phyloP scores from a whole-genome alignment of 2,113 vertebrate species.

The Enhydra lutris region DNA sequence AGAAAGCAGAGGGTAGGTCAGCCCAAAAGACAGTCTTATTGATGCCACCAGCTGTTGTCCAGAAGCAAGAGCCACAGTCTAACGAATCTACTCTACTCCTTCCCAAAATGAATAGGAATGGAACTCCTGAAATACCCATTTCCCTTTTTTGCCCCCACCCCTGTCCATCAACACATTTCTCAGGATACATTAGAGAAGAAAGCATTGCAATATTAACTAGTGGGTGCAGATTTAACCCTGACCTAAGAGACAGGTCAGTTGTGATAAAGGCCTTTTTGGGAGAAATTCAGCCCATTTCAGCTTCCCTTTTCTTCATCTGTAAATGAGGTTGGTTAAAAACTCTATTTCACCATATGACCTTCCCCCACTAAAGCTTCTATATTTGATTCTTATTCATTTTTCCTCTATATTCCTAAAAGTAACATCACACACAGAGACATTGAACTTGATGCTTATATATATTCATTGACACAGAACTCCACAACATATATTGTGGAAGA shows the following conservation, averaged over 20 bases:
- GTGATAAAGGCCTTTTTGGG: background rate
- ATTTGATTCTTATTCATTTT: background rate
- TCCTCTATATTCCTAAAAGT: slow-evolving; percentile 23
- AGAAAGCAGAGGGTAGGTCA: background rate
- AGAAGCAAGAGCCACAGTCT: background rate
- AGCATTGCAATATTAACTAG: background rate
- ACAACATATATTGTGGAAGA: slow-evolving; percentile 38
- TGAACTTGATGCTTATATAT: slow-evolving; percentile 9
- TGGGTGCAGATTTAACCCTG: background rate
- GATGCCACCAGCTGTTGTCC: background rate
- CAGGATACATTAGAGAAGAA: background rate
- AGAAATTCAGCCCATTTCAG: background rate
- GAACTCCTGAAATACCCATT: background rate
- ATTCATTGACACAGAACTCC: background rate
- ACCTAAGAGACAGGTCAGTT: background rate
- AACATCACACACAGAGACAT: background rate
- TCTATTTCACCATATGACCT: background rate
- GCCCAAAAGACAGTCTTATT: background rate
- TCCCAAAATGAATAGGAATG: background rate
- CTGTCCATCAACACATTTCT: background rate
- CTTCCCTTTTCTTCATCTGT: background rate
- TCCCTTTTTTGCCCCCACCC: background rate
- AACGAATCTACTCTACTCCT: background rate
- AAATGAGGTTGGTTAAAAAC: background rate
- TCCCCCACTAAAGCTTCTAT: background rate